A percentile compares a stretch with the other conserved stretches of the same genome.
Evolutionary conservation across 1,140 invertebrate genomes (phyloP).

Genomic region (Sarcophaga peregrina): DNA sequence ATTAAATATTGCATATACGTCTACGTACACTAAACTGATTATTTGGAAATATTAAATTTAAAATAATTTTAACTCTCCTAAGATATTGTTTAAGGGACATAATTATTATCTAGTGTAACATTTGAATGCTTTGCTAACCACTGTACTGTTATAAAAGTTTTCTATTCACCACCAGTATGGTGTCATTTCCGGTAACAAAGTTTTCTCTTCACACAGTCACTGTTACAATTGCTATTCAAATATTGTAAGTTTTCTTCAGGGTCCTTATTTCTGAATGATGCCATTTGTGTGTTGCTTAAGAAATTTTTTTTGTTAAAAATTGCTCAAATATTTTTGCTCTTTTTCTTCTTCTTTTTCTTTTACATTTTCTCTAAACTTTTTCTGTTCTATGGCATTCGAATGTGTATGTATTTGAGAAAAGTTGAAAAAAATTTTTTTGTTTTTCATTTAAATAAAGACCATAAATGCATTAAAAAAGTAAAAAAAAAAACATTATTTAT

Average conservation of each 20-base stretch:
- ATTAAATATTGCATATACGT: too few relatives aligned
- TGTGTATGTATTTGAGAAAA: not conserved
- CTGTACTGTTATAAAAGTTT: not conserved
- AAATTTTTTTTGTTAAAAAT: not conserved
- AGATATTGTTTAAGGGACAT: too few relatives aligned
- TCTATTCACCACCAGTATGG: not conserved
- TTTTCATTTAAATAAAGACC: not conserved
- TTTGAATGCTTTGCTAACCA: too few relatives aligned
- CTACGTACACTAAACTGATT: too few relatives aligned
- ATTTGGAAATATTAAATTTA: too few relatives aligned
- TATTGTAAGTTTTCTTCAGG: not conserved
- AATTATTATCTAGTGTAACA: too few relatives aligned
- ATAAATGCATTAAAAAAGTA: not conserved
- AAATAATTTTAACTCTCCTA: too few relatives aligned
- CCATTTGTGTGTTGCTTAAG: not conserved
- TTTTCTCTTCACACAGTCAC: conserved; percentile 4
- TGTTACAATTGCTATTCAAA: not conserved
- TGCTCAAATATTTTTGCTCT: not conserved
- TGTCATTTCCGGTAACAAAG: conserved; percentile 18
- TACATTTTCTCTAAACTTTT: not conserved
- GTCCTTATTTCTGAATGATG: not conserved
- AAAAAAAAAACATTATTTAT: not conserved
- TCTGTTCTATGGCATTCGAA: not conserved
- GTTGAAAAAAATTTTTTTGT: not conserved
- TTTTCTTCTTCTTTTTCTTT: not conserved